phyloP scores from a whole-genome alignment of 1,140 invertebrate species.

The Cydia fagiglandana region DNA sequence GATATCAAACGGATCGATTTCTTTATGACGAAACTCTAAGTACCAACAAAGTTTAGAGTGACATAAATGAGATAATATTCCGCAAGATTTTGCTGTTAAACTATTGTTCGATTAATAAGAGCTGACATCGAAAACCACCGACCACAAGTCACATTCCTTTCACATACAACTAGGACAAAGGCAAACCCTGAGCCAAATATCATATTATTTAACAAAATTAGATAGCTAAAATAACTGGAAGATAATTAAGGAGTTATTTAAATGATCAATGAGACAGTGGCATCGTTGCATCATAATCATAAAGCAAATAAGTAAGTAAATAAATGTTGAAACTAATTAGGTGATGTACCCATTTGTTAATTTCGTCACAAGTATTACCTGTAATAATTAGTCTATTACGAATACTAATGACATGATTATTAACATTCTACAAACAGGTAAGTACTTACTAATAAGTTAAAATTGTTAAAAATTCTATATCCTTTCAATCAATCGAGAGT shows the following conservation, averaged over 20 bases:
- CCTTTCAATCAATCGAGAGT: too few species aligned
- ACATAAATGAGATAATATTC: too few species aligned
- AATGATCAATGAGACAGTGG: not conserved
- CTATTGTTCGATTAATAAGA: not conserved
- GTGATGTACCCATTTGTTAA: too few species aligned
- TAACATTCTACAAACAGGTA: too few species aligned
- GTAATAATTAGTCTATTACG: too few species aligned
- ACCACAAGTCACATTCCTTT: conserved; percentile 10
- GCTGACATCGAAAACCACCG: not conserved
- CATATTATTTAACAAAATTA: not conserved
- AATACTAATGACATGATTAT: too few species aligned
- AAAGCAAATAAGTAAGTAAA: not conserved
- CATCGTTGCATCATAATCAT: not conserved
- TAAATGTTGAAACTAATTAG: not conserved
- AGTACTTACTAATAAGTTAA: too few species aligned
- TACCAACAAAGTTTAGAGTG: too few species aligned
- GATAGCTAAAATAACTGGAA: not conserved
- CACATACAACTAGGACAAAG: not conserved
- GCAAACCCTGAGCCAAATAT: not conserved
- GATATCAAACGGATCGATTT: too few species aligned
- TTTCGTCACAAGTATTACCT: too few species aligned
- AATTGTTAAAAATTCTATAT: too few species aligned
- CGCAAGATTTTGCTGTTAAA: not conserved
- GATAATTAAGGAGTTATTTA: not conserved
- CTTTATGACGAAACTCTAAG: too few species aligned